These are phyloP conservation scores for Dendrolimus pini DNA, from an alignment of 2,888 invertebrate species.

Conservation along the genomic window DNA sequence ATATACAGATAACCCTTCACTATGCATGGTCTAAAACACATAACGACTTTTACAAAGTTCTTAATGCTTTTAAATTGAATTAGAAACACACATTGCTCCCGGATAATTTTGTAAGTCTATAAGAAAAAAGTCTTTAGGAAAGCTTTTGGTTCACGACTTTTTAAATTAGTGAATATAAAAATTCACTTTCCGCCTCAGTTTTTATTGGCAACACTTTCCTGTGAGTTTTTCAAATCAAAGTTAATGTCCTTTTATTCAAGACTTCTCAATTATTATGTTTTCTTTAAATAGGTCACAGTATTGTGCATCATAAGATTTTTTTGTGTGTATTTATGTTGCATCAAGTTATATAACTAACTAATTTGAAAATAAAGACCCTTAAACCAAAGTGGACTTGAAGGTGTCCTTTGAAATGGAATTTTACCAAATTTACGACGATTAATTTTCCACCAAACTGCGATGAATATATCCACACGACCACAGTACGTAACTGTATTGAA, in stretches of 20 bases:
- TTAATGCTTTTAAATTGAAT: neutral
- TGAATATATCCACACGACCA: too few relatives aligned
- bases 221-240: slow-evolving; percentile 6
- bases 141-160: slow-evolving; percentile 32
- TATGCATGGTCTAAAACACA: too few relatives aligned
- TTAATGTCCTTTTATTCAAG: neutral
- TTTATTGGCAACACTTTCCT: slow-evolving; percentile 21
- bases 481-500: too few relatives aligned
- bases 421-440: too few relatives aligned
- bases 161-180: slow-evolving; percentile 32
- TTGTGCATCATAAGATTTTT: neutral
- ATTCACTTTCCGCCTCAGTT: slow-evolving; percentile 23
- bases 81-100: neutral
- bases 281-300: neutral
- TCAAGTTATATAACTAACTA: too few relatives aligned
- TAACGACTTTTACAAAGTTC: too few relatives aligned
- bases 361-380: too few relatives aligned
- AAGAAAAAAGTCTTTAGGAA: slow-evolving; percentile 23
- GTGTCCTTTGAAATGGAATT: too few relatives aligned
- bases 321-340: too few relatives aligned
- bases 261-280: neutral
- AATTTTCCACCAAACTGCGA: too few relatives aligned
- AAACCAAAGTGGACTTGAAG: too few relatives aligned
- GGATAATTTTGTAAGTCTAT: slow-evolving; percentile 3
- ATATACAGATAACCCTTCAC: too few relatives aligned